Evolutionary conservation across 92 coral and sea anemone genomes (phyloP).

Genomic region (Muricea muricata): DNA sequence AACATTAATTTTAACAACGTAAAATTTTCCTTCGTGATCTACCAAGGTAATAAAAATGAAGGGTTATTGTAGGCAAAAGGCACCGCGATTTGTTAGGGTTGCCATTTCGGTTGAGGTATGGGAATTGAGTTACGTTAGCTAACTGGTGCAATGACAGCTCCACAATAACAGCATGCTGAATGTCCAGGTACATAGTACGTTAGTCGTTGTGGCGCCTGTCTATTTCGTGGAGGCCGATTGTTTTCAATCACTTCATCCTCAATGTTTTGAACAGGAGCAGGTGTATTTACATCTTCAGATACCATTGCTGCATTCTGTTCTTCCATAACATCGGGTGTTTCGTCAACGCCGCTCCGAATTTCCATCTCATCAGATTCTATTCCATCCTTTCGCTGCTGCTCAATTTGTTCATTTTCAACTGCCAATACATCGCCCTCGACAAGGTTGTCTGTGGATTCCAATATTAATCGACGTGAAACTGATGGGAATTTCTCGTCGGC

Average conservation of each 20-base stretch:
- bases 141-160: not conserved
- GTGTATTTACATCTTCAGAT: not conserved
- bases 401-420: too few species aligned
- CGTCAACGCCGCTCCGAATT: too few species aligned
- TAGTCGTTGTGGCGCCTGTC: not conserved
- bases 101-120: not conserved
- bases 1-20: too few species aligned
- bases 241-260: too few species aligned
- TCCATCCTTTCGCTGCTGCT: too few species aligned
- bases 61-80: not conserved
- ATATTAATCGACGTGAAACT: not conserved
- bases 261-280: too few species aligned
- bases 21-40: too few species aligned
- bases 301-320: not conserved
- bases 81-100: not conserved
- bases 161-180: not conserved
- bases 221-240: not conserved
- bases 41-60: not conserved
- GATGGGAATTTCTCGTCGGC: not conserved
- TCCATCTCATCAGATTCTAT: too few species aligned
- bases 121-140: not conserved
- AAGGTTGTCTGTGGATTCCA: not conserved
- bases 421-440: too few species aligned
- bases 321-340: too few species aligned
- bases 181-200: not conserved